Evolutionary conservation across 2,888 invertebrate genomes (phyloP).

Genomic region (Neoitamus cyanurus): DNA sequence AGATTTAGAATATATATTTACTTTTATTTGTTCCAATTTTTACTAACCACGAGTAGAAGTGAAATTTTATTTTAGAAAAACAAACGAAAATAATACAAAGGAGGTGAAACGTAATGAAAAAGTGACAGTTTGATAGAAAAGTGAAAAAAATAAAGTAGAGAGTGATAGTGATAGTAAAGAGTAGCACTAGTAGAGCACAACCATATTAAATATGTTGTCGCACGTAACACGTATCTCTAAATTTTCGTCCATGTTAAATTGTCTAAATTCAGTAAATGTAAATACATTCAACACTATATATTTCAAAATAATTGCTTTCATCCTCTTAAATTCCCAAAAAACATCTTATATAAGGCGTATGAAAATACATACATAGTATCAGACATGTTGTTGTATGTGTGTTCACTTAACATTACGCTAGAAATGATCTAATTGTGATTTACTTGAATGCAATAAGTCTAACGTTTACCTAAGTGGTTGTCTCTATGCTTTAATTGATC

Average conservation of each 20-base stretch:
- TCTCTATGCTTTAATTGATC: neutral
- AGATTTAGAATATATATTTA: neutral
- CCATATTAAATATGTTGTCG: neutral
- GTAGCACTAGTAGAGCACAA: neutral
- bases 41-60: neutral
- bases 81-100: neutral
- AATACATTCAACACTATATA: constrained; percentile 41
- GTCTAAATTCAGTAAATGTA: constrained; percentile 12
- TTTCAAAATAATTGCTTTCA: constrained; percentile 35
- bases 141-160: neutral
- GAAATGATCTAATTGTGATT: neutral
- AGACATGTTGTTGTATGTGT: constrained; percentile 69
- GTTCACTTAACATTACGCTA: constrained; percentile 15
- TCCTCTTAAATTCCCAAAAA: constrained; percentile 2
- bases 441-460: neutral
- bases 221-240: neutral
- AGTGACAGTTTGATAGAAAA: neutral
- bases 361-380: constrained; percentile 70
- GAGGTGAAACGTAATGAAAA: neutral
- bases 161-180: neutral
- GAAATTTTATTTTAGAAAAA: neutral
- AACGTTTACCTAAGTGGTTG: neutral
- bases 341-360: constrained; percentile 55
- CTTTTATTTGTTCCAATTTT: neutral
- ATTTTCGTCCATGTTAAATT: neutral